A percentile compares a stretch with the other conserved stretches of the same genome.
Conservation (phyloP, 1,140 invertebrate genomes). For the Cryptotermes secundus region DNA sequence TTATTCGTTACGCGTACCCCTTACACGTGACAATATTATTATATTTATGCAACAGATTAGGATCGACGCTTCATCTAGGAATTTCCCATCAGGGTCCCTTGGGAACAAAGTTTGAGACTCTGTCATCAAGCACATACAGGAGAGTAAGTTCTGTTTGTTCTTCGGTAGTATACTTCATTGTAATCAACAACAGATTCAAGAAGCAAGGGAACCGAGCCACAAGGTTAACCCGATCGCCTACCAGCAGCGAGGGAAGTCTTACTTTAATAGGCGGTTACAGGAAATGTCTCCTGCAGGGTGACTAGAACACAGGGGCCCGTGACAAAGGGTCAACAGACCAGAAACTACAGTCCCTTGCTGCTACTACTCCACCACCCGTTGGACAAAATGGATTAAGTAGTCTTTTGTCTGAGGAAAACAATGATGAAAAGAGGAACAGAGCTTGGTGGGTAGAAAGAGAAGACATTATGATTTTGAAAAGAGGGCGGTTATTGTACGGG, state of each 20-base stretch:
- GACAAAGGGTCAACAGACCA: conserved; percentile 15
- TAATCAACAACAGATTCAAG: not conserved
- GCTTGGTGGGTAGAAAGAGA: not conserved
- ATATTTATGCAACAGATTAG: too few species aligned
- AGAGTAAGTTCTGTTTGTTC: too few species aligned
- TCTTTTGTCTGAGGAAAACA: conserved; percentile 16
- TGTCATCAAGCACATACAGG: too few species aligned
- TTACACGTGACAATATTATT: too few species aligned
- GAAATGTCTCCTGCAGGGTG: not conserved
- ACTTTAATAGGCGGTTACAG: not conserved
- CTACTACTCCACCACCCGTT: not conserved
- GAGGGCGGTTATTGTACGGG: not conserved
- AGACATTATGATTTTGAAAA: conserved; percentile 2
- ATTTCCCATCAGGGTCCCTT: too few species aligned
- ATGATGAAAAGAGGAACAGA: conserved; percentile 9
- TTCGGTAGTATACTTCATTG: too few species aligned
- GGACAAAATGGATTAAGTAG: conserved; percentile 10
- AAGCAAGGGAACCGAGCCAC: not conserved
- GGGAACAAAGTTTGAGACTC: too few species aligned
- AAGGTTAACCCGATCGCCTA: not conserved
- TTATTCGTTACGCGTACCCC: too few species aligned
- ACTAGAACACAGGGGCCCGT: not conserved
- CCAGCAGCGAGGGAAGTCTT: not conserved
- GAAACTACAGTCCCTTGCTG: not conserved
- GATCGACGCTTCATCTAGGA: too few species aligned